These are phyloP conservation scores for Origma solitaria DNA, from an alignment of 2,113 vertebrate species.

Conservation along the genomic window DNA sequence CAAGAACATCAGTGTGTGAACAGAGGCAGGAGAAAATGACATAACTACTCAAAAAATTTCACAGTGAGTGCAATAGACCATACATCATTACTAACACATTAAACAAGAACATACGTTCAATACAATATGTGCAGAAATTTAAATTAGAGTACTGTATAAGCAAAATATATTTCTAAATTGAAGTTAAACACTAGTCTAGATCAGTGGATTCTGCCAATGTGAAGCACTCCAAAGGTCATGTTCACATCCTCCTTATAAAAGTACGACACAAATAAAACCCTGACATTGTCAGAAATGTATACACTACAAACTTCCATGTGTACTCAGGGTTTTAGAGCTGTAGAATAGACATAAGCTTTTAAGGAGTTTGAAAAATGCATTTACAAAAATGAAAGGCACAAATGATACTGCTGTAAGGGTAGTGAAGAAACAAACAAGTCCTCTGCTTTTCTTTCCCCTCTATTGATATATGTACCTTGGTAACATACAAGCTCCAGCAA, in stretches of 20 bases:
- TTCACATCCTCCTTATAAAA: not conserved
- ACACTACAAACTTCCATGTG: not conserved
- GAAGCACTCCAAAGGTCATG: not conserved
- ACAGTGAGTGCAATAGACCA: not conserved
- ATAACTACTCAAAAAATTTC: conserved; percentile 1
- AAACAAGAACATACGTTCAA: not conserved
- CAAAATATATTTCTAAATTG: not conserved
- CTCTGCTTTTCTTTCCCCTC: not conserved
- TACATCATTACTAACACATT: not conserved
- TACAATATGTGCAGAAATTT: not conserved
- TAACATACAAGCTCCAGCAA: not conserved
- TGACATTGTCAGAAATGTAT: not conserved
- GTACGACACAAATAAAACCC: not conserved
- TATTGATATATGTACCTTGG: not conserved
- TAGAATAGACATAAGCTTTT: not conserved
- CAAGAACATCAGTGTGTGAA: not conserved
- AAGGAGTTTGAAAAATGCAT: not conserved
- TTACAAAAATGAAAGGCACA: not conserved
- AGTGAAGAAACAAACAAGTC: conserved; percentile 20
- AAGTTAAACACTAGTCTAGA: not conserved
- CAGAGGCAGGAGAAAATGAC: not conserved
- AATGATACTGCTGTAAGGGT: not conserved
- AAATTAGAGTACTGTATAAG: not conserved
- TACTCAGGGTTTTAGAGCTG: not conserved
- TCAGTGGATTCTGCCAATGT: not conserved